Evolutionary conservation across 2,888 invertebrate species (phyloP).

Genomic region (Blastobasis lacticolella): DNA sequence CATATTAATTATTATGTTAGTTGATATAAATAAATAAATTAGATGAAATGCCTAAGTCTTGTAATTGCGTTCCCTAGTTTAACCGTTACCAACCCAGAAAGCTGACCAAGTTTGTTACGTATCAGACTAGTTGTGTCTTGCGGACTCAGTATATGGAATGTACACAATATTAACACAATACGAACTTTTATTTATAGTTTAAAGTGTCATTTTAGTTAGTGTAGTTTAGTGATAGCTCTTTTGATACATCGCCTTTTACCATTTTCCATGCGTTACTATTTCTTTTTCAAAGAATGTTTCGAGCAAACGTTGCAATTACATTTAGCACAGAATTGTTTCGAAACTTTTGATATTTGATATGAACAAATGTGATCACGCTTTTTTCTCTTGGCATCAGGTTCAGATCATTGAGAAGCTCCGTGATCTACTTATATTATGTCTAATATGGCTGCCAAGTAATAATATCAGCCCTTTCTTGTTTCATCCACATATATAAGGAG

Average conservation of each 20-base stretch:
- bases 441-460: conserved; percentile 3
- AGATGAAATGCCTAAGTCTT: too few species aligned
- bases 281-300: background rate
- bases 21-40: too few species aligned
- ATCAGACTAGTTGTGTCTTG: conserved; percentile 5
- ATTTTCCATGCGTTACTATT: too few species aligned
- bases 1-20: too few species aligned
- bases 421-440: conserved; percentile 1
- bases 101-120: conserved; percentile 2
- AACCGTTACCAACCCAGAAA: background rate
- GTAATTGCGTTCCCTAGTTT: too few species aligned
- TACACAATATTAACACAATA: background rate
- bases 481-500: too few species aligned
- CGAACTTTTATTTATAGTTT: background rate
- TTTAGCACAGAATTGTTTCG: conserved; percentile 1
- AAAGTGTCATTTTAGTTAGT: too few species aligned
- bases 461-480: background rate
- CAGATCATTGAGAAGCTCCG: conserved; percentile 4
- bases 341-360: background rate
- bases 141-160: conserved; percentile 2
- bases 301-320: conserved; percentile 1
- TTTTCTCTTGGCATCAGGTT: conserved; percentile 4
- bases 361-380: background rate
- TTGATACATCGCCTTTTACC: too few species aligned
- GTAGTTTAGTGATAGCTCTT: too few species aligned